Evolutionary conservation across 2,888 invertebrate species (phyloP).

Genomic region (Phaedon cochleariae): DNA sequence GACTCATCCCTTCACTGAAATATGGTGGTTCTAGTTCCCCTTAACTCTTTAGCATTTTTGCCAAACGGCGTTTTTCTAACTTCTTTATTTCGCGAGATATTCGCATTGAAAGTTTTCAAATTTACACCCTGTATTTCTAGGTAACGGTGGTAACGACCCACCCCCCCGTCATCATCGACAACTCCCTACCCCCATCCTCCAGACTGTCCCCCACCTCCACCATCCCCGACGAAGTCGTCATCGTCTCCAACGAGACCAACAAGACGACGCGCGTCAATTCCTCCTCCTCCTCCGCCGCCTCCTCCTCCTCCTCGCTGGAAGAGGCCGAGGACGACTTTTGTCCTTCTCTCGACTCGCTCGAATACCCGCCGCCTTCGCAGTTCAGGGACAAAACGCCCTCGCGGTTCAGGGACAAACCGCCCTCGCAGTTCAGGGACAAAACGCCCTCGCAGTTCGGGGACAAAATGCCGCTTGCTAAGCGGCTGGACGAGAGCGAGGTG

Average conservation of each 20-base stretch:
- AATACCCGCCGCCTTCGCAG: constrained; percentile 65
- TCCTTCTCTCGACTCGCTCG: constrained; percentile 79
- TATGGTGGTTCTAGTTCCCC: too few species aligned
- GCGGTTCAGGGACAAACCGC: constrained; percentile 61
- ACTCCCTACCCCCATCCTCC: constrained; percentile 64
- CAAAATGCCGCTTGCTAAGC: constrained; percentile 68
- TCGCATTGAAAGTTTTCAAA: too few species aligned
- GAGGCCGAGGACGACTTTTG: constrained; percentile 72
- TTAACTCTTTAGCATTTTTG: too few species aligned
- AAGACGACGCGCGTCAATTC: constrained; percentile 75
- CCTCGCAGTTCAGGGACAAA: constrained; percentile 45
- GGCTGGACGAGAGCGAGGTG: constrained; percentile 87
- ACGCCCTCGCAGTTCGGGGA: constrained; percentile 37
- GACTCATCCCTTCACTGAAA: too few species aligned
- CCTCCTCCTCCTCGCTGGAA: not conserved
- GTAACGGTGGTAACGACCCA: constrained; percentile 87
- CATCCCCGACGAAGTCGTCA: constrained; percentile 75
- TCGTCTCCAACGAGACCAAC: constrained; percentile 80
- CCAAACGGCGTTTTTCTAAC: too few species aligned
- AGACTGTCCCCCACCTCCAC: constrained; percentile 61
- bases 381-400: constrained; percentile 60
- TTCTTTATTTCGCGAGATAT: too few species aligned
- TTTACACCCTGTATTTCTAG: constrained; percentile 56
- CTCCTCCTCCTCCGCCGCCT: constrained; percentile 56
- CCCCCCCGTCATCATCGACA: constrained; percentile 79